phyloP scores from a whole-genome alignment of 2,797 vertebrate genomes.

The Poeciliopsis paucimaculata region DNA sequence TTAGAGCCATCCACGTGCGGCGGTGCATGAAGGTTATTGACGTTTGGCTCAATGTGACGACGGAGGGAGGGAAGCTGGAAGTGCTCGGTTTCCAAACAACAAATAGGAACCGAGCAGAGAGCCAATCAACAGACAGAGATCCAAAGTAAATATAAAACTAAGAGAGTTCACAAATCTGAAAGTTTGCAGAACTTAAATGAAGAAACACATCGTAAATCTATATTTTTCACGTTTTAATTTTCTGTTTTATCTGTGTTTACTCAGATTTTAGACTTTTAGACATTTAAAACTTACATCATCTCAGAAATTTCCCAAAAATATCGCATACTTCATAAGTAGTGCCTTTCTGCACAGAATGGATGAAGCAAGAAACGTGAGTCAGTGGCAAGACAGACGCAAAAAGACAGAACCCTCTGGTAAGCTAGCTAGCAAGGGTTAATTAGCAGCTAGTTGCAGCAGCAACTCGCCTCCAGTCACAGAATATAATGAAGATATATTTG shows the following conservation, averaged over 20 bases:
- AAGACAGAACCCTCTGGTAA: too few species aligned
- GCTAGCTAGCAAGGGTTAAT: too few species aligned
- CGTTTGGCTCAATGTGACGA: constrained; percentile 3
- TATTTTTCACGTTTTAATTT: neutral
- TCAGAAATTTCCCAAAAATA: too few species aligned
- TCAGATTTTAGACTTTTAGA: too few species aligned
- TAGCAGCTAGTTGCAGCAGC: too few species aligned
- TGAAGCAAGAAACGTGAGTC: too few species aligned
- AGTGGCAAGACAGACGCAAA: too few species aligned
- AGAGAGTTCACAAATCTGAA: neutral
- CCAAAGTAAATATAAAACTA: neutral
- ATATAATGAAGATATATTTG: too few species aligned
- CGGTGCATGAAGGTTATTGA: constrained; percentile 39
- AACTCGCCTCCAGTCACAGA: too few species aligned
- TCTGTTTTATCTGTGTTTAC: neutral
- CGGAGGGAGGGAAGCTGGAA: neutral
- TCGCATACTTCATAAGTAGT: too few species aligned
- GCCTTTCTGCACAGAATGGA: too few species aligned
- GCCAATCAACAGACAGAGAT: neutral
- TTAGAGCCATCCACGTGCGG: constrained; percentile 38
- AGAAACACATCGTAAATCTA: neutral
- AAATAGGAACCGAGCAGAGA: neutral
- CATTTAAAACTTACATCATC: too few species aligned
- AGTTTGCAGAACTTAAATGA: neutral
- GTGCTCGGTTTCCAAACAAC: neutral